A percentile compares a stretch with the other conserved stretches of the same genome.
Conservation (phyloP, 2,797 vertebrate genomes). For the Buphagus erythrorhynchus region DNA sequence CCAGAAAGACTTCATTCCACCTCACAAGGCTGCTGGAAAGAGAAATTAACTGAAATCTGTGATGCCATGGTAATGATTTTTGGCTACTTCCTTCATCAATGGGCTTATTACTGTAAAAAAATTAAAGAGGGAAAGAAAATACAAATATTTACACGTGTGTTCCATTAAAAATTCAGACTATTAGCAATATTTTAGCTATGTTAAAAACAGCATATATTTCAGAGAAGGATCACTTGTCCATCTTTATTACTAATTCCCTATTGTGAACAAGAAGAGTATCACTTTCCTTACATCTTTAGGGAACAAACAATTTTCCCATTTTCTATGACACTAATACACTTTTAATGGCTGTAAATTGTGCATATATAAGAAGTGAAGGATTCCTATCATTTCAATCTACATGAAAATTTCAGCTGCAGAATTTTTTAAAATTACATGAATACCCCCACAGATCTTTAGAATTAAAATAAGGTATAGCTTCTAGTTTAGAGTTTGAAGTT, state of each 20-base stretch:
- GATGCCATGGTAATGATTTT: not conserved
- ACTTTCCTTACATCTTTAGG: constrained; percentile 37
- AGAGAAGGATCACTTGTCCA: not conserved
- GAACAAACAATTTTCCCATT: constrained; percentile 65
- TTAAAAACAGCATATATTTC: not conserved
- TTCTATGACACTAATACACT: constrained; percentile 38
- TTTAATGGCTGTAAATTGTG: constrained; percentile 62
- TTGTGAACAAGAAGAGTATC: constrained; percentile 26
- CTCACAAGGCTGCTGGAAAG: not conserved
- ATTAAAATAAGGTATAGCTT: constrained; percentile 23
- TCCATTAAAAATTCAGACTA: not conserved
- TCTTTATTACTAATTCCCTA: constrained; percentile 48
- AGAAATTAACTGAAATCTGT: not conserved
- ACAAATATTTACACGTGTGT: not conserved
- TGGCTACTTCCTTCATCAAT: not conserved
- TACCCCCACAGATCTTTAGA: constrained; percentile 23
- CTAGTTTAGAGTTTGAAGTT: not conserved
- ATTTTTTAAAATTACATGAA: constrained; percentile 41
- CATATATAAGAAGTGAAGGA: constrained; percentile 40
- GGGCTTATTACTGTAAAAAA: not conserved
- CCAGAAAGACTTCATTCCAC: not conserved
- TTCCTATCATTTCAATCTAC: constrained; percentile 40
- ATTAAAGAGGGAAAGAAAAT: not conserved
- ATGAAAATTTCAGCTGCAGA: constrained; percentile 1
- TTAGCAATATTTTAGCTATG: not conserved